phyloP scores from a whole-genome alignment of 2,888 invertebrate genomes.

The Cheilosia urbana region DNA sequence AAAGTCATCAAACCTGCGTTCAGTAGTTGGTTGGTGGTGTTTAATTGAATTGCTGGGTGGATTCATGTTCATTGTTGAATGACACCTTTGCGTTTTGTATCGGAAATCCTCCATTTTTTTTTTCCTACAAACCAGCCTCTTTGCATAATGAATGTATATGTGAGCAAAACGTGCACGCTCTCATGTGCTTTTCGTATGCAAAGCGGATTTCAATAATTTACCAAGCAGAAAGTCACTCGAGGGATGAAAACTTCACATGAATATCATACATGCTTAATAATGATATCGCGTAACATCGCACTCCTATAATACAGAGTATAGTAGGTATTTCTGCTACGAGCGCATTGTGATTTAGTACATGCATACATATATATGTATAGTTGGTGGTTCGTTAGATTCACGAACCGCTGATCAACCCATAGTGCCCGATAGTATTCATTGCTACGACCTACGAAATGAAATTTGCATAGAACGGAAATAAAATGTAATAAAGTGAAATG shows the following conservation, averaged over 20 bases:
- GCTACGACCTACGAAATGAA: conserved; percentile 57
- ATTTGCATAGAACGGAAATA: conserved; percentile 73
- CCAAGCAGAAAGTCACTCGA: conserved; percentile 65
- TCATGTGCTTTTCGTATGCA: conserved; percentile 65
- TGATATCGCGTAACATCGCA: conserved; percentile 53
- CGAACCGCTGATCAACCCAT: conserved; percentile 19
- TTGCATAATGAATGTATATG: conserved; percentile 72
- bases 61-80: conserved; percentile 47
- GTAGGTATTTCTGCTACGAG: conserved; percentile 4
- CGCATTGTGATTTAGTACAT: conserved; percentile 50
- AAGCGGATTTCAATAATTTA: conserved; percentile 70
- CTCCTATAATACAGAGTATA: conserved; percentile 28
- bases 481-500: conserved; percentile 74
- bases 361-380: neutral
- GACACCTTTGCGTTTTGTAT: conserved; percentile 52
- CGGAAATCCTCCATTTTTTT: conserved; percentile 59
- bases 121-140: conserved; percentile 46
- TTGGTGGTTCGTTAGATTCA: conserved; percentile 25
- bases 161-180: conserved; percentile 57
- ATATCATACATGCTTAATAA: conserved; percentile 72
- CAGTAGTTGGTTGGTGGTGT: conserved; percentile 37
- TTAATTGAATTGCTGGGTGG: conserved; percentile 75
- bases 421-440: conserved; percentile 41
- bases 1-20: conserved; percentile 71
- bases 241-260: conserved; percentile 64